Base-by-base conservation (phyloP, 1,140 invertebrate species). In the Batillaria attramentaria region DNA sequence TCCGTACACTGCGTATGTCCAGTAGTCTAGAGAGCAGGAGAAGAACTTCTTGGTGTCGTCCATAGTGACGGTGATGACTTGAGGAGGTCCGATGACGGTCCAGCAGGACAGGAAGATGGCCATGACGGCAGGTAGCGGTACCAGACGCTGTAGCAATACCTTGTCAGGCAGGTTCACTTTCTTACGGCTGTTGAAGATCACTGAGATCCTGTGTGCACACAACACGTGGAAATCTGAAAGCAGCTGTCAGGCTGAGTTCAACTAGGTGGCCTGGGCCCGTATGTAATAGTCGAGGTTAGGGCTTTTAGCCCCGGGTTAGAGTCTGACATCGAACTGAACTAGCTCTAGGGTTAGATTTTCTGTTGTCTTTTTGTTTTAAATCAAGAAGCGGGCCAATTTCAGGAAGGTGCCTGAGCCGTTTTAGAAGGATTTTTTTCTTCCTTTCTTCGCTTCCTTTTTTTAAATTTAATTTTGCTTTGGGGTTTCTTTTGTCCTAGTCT, bases 141-240 rank as follows among this genome's bases (percentile, higher is more conserved):
- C 94, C 93, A 98, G 95, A 95, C 97, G 96, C 85, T 97, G 96
- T 33, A 98, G 87, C 43, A 98, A 86, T 95, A 96, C 87, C 96
- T 96, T 85, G 90, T 98, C 97, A 2, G 97, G 97, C 37, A 98
- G 91, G 86, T 97, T 97, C 28, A 98, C 94, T 89, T 97, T 97
- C 84, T 97, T 96, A 0, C 96, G 95, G n/a, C 96, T 94, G n/a
- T 70, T 81, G 91, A 97, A 98, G 24, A 97, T 98, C 62, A 97
- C 91, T 0, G 96, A 98, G 41, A 98, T 97, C 84, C 96, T 97
- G 90, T 3, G 92, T 91, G 77, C 81, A 72, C 42, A 81, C 78
- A 79, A 81, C 20, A 13, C 31, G 10, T 50, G 46, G 46, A 50
- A 50, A 50, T 13, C n/a, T n/a, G n/a, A n/a, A n/a, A n/a, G n/a